phyloP scores from a whole-genome alignment of 2,113 vertebrate genomes.

The Anhinga rufa region DNA sequence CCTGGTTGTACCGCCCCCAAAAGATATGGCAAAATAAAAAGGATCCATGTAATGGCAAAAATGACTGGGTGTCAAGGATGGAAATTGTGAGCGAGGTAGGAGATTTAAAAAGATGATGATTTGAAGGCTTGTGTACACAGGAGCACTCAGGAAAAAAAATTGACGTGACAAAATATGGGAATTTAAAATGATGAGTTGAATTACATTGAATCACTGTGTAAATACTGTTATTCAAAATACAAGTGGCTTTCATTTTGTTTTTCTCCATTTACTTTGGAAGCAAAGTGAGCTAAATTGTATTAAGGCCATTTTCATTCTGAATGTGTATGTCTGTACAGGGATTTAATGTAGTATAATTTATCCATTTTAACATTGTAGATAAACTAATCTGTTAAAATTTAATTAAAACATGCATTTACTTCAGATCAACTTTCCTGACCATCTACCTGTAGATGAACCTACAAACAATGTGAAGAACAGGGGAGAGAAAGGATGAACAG shows the following conservation, averaged over 20 bases:
- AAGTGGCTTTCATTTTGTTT: slow-evolving; percentile 19
- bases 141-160: neutral
- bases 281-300: slow-evolving; percentile 8
- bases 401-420: neutral
- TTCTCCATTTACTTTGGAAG: slow-evolving; percentile 1
- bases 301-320: slow-evolving; percentile 12
- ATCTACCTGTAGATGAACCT: neutral
- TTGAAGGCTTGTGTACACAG: neutral
- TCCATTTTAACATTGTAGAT: neutral
- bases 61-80: neutral
- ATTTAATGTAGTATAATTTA: neutral
- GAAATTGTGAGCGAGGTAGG: neutral
- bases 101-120: neutral
- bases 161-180: neutral
- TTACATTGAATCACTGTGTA: neutral
- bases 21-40: neutral
- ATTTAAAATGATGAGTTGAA: neutral
- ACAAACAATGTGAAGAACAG: neutral
- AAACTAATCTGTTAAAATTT: slow-evolving; percentile 14
- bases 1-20: neutral
- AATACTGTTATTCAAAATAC: slow-evolving; percentile 1
- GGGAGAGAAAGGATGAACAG: neutral
- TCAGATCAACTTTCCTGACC: neutral
- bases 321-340: neutral
- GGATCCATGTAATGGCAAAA: neutral